Base-by-base conservation (phyloP, 2,888 invertebrate species). In the Drosophila multiciliata region DNA sequence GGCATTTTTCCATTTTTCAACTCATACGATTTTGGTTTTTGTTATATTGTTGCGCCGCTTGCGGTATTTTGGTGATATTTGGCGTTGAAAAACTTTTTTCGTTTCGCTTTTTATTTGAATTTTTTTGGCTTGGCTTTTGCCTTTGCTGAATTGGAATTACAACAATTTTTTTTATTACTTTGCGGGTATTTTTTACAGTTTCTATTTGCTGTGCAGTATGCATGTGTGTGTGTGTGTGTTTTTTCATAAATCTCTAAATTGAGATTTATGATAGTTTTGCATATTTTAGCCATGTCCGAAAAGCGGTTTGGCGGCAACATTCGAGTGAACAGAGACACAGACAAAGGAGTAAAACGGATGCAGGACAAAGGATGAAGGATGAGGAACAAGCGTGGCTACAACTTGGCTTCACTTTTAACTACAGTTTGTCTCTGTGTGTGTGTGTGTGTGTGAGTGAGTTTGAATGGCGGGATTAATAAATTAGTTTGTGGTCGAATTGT, bases 191-290 rank as follows among this genome's bases (percentile, higher is more conserved):
- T 57, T 80, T 66, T 65, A 45, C 58, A 45, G 38, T 45, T 65
- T 42, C 38, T 57, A 35, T 50, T 40, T 59, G 40, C 8, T 53
- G 32, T 20, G 35, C 38, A 52, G 33, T 74, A 48, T 64, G 50
- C 36, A 12, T 33, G n/a, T 52, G 60, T 55, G 36, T 63, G 54
- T 59, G 29, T 57, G 11, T 58, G 20, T 54, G 48, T 64, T 79
- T 87, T 88, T 89, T 90, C 87, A 87, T 87, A 90, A 87, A 87
- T 89, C 90, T 87, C 87, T 84, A 87, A 87, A 87, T 90, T 90
- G 87, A 87, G 87, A 87, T 87, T 87, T 87, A 87, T 87, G 89
- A 80, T 86, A 89, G 87, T 87, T 86, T 84, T 87, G 87, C 90
- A 90, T 87, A 87, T 87, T 87, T 90, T 80, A 84, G 80, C 82